Conservation (phyloP, 2,888 invertebrate species). For the Ophion ellenae region DNA sequence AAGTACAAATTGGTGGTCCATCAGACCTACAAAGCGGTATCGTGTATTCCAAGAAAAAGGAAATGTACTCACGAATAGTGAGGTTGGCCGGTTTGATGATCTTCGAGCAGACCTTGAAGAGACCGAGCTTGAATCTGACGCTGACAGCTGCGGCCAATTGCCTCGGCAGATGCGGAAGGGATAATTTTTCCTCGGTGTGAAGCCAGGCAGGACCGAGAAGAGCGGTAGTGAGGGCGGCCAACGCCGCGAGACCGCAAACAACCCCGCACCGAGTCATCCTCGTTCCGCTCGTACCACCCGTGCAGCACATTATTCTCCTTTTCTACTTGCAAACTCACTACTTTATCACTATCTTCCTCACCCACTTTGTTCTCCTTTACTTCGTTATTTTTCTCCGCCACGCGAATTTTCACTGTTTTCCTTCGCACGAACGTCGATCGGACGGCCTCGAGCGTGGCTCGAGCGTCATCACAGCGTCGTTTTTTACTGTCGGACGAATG, state of each 20-base stretch:
- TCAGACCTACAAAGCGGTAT: neutral
- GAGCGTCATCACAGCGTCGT: conserved; percentile 51
- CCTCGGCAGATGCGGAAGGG: conserved; percentile 75
- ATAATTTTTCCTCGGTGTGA: conserved; percentile 80
- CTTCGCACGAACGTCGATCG: neutral
- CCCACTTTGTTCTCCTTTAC: conserved; percentile 38
- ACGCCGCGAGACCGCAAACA: conserved; percentile 81
- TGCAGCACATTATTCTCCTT: conserved; percentile 79
- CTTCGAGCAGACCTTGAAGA: conserved; percentile 80
- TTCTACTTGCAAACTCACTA: conserved; percentile 20
- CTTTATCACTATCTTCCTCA: conserved; percentile 20
- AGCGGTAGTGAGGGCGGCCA: conserved; percentile 80
- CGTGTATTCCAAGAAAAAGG: conserved; percentile 16
- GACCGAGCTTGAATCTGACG: conserved; percentile 81
- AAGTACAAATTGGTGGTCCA: neutral
- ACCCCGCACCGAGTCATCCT: conserved; percentile 81
- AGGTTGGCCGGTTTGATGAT: conserved; percentile 80
- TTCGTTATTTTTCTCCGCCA: neutral
- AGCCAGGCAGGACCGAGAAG: conserved; percentile 82
- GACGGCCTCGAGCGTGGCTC: conserved; percentile 9
- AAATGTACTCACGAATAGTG: conserved; percentile 78
- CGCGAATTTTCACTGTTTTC: conserved; percentile 13
- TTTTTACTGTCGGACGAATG: conserved; percentile 18
- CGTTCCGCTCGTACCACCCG: conserved; percentile 78
- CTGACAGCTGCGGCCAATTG: conserved; percentile 76